These are phyloP conservation scores for Euzetes globulus DNA, from an alignment of 2,888 invertebrate species.

Conservation along the genomic window DNA sequence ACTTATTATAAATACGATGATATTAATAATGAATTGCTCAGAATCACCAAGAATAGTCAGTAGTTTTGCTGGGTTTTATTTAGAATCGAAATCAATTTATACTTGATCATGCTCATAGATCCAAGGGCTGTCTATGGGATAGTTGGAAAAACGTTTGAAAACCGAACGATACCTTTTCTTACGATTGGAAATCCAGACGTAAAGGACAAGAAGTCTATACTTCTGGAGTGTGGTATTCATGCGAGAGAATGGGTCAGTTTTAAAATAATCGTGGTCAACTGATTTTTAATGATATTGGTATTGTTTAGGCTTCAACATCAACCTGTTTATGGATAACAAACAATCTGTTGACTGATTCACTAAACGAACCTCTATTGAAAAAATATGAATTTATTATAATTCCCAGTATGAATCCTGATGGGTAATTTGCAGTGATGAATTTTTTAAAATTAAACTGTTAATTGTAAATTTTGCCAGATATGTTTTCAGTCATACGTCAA, in stretches of 20 bases:
- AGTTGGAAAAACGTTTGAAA: conserved; percentile 41
- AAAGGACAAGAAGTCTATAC: background rate
- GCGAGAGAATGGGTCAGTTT: conserved; percentile 32
- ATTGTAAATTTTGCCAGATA: conserved; percentile 1
- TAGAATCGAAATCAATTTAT: background rate
- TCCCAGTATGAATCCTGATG: background rate
- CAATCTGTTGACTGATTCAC: conserved; percentile 33
- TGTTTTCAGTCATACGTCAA: conserved; percentile 38
- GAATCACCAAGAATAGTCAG: background rate
- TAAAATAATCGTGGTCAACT: background rate
- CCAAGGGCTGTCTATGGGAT: background rate
- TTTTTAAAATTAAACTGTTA: no score
- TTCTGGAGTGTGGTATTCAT: conserved; percentile 33
- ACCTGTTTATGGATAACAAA: conserved; percentile 10
- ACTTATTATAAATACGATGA: conserved; percentile 32
- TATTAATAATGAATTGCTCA: background rate
- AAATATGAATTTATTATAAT: conserved; percentile 38
- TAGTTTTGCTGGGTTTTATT: background rate
- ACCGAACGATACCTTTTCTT: conserved; percentile 39
- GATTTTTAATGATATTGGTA: background rate
- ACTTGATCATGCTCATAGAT: background rate
- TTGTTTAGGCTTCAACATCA: background rate
- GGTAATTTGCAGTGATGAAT: no score
- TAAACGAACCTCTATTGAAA: conserved; percentile 37
- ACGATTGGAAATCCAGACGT: conserved; percentile 28